phyloP scores from a whole-genome alignment of 2,113 vertebrate genomes.

The Burhinus bistriatus region DNA sequence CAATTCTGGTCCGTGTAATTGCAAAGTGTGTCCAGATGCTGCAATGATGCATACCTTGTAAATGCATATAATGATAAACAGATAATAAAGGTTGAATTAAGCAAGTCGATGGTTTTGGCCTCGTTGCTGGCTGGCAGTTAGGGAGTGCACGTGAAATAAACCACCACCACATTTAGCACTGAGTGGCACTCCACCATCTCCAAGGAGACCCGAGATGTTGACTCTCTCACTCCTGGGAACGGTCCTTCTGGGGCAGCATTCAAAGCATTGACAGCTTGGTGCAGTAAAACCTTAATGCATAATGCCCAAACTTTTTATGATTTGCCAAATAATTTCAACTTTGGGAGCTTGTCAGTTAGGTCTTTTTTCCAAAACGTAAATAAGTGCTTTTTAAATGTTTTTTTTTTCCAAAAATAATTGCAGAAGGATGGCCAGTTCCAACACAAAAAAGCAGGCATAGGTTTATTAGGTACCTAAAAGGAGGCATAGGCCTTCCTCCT shows the following conservation, averaged over 20 bases:
- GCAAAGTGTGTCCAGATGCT: constrained; percentile 21
- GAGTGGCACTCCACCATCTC: neutral
- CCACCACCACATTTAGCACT: neutral
- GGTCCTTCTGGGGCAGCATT: neutral
- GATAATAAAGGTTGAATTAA: neutral
- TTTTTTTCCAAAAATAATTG: neutral
- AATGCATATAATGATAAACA: neutral
- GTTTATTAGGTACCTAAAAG: neutral
- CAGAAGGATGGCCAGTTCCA: neutral
- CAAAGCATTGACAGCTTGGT: neutral
- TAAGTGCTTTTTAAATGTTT: neutral
- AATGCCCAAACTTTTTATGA: neutral
- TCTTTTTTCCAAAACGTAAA: neutral
- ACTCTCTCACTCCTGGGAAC: neutral
- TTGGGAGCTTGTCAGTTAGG: neutral
- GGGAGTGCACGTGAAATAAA: neutral
- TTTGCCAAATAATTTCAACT: neutral
- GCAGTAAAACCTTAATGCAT: neutral
- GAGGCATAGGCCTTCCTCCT: neutral
- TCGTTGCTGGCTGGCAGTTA: neutral
- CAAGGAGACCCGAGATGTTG: neutral
- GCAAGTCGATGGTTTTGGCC: neutral
- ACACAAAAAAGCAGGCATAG: neutral
- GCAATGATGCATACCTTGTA: neutral
- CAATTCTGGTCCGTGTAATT: neutral